Evolutionary conservation across 2,888 invertebrate genomes (phyloP).

Genomic region (Hydraecia micacea): DNA sequence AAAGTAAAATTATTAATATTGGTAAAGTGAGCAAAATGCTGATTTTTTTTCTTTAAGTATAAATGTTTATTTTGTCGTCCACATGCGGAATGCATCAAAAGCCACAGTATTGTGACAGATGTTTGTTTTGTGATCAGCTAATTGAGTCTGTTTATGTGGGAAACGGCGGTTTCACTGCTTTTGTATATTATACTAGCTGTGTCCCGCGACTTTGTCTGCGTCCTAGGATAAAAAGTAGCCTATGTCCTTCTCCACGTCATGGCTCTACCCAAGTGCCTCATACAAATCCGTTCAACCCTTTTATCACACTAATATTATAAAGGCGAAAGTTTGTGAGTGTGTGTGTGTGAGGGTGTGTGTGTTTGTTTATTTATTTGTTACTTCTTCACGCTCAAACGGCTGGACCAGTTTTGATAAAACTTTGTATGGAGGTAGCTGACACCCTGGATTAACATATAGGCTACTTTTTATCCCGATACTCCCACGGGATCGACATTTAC

Average conservation of each 20-base stretch:
- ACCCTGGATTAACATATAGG: no score
- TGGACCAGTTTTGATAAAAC: no score
- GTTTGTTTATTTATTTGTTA: no score
- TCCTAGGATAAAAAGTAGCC: neutral
- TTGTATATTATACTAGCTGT: neutral
- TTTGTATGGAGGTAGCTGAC: no score
- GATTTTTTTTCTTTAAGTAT: neutral
- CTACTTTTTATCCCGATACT: no score
- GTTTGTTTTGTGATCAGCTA: constrained; percentile 1
- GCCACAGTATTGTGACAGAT: neutral
- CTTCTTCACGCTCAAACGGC: no score
- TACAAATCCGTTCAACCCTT: neutral
- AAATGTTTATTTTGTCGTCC: neutral
- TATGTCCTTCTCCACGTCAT: no score
- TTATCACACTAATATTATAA: neutral
- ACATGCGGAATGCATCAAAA: neutral
- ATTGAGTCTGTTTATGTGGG: neutral
- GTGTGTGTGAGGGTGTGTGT: no score
- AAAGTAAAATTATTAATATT: neutral
- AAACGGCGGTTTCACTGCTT: neutral
- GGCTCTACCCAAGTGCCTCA: no score
- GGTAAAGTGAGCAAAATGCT: neutral
- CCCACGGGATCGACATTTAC: no score
- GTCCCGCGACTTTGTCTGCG: neutral
- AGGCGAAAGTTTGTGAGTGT: no score